These are phyloP conservation scores for Agonopterix subpropinquella DNA, from an alignment of 2,888 invertebrate species.

Conservation along the genomic window DNA sequence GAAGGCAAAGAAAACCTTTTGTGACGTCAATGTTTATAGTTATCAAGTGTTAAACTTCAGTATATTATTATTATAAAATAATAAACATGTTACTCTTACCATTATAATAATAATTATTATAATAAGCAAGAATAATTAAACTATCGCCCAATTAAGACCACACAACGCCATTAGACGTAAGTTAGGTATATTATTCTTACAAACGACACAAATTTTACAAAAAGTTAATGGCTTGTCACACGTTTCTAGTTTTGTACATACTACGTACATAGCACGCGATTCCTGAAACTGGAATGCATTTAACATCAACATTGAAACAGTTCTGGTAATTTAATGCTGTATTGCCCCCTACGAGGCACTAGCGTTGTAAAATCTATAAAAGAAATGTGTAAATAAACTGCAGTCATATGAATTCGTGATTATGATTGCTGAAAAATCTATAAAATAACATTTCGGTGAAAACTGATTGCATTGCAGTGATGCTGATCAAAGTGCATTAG, in stretches of 20 bases:
- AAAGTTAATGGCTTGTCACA: not conserved
- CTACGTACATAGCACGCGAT: slow-evolving; percentile 50
- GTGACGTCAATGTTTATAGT: too few species aligned
- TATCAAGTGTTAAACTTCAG: too few species aligned
- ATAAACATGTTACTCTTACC: too few species aligned
- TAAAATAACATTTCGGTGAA: not conserved
- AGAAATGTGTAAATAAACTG: slow-evolving; percentile 7
- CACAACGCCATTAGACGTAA: too few species aligned
- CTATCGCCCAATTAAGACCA: too few species aligned
- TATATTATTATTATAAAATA: too few species aligned
- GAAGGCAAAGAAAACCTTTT: too few species aligned
- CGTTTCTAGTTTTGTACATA: slow-evolving; percentile 12
- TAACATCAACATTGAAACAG: slow-evolving; percentile 60
- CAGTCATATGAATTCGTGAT: too few species aligned
- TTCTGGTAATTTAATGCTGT: slow-evolving; percentile 60
- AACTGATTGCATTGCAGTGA: not conserved
- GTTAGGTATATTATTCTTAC: too few species aligned
- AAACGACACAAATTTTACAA: not conserved
- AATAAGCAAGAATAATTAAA: too few species aligned
- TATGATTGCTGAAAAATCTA: too few species aligned
- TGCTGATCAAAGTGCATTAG: not conserved
- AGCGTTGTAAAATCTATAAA: slow-evolving; percentile 31
- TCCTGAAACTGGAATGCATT: slow-evolving; percentile 60
- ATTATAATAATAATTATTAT: too few species aligned
- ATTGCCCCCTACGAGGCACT: slow-evolving; percentile 24